These are phyloP conservation scores for Plebejus argus DNA, from an alignment of 2,888 invertebrate genomes.

Conservation along the genomic window DNA sequence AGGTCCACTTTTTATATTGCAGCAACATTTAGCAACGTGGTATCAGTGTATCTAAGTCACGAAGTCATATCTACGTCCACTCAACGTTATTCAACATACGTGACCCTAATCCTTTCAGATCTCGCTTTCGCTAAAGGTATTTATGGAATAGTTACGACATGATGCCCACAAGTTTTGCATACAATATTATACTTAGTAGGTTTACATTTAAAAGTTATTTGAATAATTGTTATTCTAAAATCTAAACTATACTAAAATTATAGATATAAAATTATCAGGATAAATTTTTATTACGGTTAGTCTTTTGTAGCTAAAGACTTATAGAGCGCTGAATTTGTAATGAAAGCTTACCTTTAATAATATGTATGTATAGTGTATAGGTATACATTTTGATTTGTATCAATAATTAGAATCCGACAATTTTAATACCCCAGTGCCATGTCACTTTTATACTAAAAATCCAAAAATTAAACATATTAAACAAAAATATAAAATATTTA, in stretches of 20 bases:
- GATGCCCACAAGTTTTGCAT: constrained; percentile 21
- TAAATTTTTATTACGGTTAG: too few relatives aligned
- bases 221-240: background rate
- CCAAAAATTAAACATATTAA: background rate
- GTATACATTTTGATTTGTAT: too few relatives aligned
- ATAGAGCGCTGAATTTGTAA: background rate
- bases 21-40: constrained; percentile 41
- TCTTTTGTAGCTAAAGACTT: too few relatives aligned
- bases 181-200: background rate
- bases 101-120: constrained; percentile 65
- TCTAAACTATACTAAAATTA: background rate
- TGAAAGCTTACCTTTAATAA: too few relatives aligned
- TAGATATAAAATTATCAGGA: background rate
- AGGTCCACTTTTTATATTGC: constrained; percentile 30
- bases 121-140: constrained; percentile 50
- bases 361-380: too few relatives aligned
- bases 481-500: constrained; percentile 33
- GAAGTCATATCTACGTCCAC: constrained; percentile 65
- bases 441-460: too few relatives aligned
- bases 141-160: constrained; percentile 44
- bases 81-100: constrained; percentile 69
- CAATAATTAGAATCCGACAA: too few relatives aligned
- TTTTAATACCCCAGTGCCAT: too few relatives aligned
- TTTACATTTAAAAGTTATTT: background rate
- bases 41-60: constrained; percentile 60